These are phyloP conservation scores for Cichladusa arquata DNA, from an alignment of 2,113 vertebrate genomes.

Conservation along the genomic window DNA sequence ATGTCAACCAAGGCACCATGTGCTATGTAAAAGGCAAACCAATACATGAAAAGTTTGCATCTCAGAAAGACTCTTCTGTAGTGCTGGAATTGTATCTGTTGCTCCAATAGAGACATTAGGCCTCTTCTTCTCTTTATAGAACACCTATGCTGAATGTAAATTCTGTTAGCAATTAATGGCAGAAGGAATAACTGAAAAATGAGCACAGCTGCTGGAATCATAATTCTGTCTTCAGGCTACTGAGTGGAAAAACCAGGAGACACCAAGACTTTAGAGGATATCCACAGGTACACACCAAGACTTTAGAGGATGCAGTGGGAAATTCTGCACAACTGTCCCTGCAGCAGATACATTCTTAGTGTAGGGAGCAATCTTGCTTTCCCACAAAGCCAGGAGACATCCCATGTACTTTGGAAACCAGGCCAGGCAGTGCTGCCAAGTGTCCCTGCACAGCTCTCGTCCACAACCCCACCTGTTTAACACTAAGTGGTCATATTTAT, in stretches of 20 bases:
- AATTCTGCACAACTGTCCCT: neutral
- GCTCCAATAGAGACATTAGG: neutral
- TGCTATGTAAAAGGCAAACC: neutral
- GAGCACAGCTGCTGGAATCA: neutral
- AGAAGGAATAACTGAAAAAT: neutral
- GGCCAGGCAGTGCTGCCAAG: neutral
- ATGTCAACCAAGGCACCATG: neutral
- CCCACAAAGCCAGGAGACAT: neutral
- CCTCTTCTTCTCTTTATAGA: neutral
- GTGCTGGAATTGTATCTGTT: neutral
- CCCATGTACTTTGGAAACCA: neutral
- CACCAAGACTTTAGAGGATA: neutral
- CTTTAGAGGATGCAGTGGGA: neutral
- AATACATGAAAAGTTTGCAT: neutral
- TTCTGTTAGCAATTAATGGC: neutral
- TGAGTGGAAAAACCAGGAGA: neutral
- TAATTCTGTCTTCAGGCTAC: neutral
- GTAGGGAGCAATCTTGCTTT: neutral
- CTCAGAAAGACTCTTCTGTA: neutral
- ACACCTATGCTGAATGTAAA: neutral
- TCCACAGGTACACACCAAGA: too few relatives aligned
- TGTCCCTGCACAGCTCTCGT: neutral
- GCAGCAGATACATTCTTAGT: fast-evolving
- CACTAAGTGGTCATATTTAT: neutral
- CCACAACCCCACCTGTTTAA: neutral